Percentiles rank a stretch among this genome's conserved stretches.
These are phyloP conservation scores for Dione juno DNA, from an alignment of 2,888 invertebrate species.

Conservation along the genomic window DNA sequence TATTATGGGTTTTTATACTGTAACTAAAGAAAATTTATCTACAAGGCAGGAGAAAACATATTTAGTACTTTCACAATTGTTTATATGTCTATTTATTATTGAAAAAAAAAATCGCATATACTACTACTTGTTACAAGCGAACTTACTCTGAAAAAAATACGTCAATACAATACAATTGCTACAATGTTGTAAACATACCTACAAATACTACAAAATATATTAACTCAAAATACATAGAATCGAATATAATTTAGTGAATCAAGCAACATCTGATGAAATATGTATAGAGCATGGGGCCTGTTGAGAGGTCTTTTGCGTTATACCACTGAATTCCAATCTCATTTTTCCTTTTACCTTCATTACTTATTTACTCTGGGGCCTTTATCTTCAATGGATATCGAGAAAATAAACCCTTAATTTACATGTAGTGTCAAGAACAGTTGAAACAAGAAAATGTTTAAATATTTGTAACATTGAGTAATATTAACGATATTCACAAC, in stretches of 20 bases:
- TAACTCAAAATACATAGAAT: conserved; percentile 20
- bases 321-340: conserved; percentile 41
- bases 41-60: too few species aligned
- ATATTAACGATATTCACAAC: conserved; percentile 68
- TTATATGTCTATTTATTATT: too few species aligned
- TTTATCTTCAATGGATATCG: conserved; percentile 44
- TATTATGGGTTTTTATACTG: too few species aligned
- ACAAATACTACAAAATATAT: conserved; percentile 9
- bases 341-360: conserved; percentile 49
- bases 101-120: too few species aligned
- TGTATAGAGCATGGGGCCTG: conserved; percentile 33
- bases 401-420: conserved; percentile 51
- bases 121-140: too few species aligned
- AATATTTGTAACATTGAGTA: conserved; percentile 66
- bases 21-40: too few species aligned
- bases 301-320: conserved; percentile 31
- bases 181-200: not conserved
- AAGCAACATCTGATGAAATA: conserved; percentile 28
- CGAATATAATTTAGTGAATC: conserved; percentile 18
- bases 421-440: conserved; percentile 53
- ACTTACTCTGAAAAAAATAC: not conserved
- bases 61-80: too few species aligned
- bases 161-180: not conserved
- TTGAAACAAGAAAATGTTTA: conserved; percentile 61
- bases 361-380: conserved; percentile 48